Percentiles rank a stretch among this genome's conserved stretches.
Conservation (phyloP, 2,888 invertebrate species). For the Rutpela maculata region DNA sequence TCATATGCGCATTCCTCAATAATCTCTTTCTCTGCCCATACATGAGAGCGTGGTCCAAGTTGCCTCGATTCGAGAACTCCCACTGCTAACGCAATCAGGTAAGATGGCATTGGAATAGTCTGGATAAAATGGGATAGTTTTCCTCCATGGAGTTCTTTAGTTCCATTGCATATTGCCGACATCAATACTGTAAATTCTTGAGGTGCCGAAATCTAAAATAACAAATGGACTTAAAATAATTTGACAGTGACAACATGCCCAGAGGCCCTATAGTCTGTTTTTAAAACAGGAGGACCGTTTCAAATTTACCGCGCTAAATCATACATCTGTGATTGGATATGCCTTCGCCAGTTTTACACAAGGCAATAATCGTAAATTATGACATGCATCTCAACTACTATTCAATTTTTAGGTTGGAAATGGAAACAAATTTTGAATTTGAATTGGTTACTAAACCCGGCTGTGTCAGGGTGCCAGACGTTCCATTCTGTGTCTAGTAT, state of each 20-base stretch:
- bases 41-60: slow-evolving; percentile 87
- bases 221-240: not conserved
- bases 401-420: no score
- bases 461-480: no score
- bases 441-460: no score
- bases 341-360: no score
- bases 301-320: no score
- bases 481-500: no score
- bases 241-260: not conserved
- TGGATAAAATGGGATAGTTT: slow-evolving; percentile 81
- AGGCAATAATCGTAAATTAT: no score
- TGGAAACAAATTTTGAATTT: no score
- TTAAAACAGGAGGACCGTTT: no score
- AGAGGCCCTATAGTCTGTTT: no score
- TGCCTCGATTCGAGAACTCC: slow-evolving; percentile 86
- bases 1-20: slow-evolving; percentile 91
- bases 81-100: slow-evolving; percentile 92
- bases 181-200: slow-evolving; percentile 87
- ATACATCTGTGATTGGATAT: no score
- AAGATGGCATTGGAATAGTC: slow-evolving; percentile 90
- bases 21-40: slow-evolving; percentile 93
- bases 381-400: no score
- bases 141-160: slow-evolving; percentile 70
- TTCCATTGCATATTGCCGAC: slow-evolving; percentile 85
- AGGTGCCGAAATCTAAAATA: slow-evolving; percentile 81